A percentile compares a stretch with the other conserved stretches of the same genome.
Conservation (phyloP, 2,113 vertebrate genomes). For the Thermophis baileyi region DNA sequence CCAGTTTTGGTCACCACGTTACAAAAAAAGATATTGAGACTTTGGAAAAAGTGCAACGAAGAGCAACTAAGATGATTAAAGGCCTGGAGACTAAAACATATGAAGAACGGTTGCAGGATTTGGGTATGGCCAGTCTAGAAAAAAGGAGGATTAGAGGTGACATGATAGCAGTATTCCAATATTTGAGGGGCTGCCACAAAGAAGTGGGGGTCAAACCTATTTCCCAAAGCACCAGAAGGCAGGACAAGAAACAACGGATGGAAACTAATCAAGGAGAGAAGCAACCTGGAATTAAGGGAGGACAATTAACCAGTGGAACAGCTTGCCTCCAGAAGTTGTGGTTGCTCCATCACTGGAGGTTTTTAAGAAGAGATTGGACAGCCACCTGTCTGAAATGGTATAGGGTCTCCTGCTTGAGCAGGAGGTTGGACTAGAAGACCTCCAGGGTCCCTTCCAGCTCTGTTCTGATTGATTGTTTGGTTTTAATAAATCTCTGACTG, state of each 20-base stretch:
- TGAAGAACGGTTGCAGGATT: background rate
- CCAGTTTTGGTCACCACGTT: background rate
- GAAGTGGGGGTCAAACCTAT: background rate
- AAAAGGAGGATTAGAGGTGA: background rate
- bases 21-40: background rate
- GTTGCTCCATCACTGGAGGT: background rate
- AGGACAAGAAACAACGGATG: background rate
- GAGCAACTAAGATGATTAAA: background rate
- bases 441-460: background rate
- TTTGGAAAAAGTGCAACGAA: too few relatives aligned
- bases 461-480: slow-evolving; percentile 43
- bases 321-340: too few relatives aligned
- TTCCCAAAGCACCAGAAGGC: background rate
- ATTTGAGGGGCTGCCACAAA: background rate
- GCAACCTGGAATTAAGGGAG: background rate
- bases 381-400: too few relatives aligned
- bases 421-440: background rate
- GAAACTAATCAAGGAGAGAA: background rate
- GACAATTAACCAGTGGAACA: too few relatives aligned
- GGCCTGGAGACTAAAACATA: background rate
- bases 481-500: slow-evolving; percentile 82
- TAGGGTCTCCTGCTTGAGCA: too few relatives aligned
- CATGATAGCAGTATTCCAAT: background rate
- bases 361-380: too few relatives aligned
- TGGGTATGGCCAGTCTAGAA: background rate